A percentile compares a stretch with the other conserved stretches of the same genome.
Evolutionary conservation across 37 sponge, comb jelly and placozoan genomes (phyloP).

Genomic region (Theonella swinhoei): DNA sequence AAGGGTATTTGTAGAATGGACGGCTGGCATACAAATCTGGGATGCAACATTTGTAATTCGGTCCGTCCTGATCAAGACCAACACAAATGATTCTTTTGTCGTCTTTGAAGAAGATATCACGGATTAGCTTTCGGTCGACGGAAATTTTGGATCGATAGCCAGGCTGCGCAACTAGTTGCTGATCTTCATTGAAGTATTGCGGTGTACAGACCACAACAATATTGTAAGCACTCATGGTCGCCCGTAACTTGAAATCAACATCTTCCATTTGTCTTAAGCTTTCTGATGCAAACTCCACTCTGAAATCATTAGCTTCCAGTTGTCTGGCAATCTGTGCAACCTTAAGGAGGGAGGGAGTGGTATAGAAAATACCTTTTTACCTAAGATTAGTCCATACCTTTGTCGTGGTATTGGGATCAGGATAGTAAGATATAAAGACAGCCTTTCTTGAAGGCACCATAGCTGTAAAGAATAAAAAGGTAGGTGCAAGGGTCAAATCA

Average conservation of each 20-base stretch:
- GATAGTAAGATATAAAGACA: constrained; percentile 37
- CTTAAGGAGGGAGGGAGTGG: neutral
- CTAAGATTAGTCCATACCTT: too few species aligned
- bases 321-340: neutral
- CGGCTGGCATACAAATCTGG: neutral
- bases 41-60: neutral
- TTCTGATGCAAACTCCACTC: too few species aligned
- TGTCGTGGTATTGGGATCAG: constrained; percentile 9
- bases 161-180: neutral
- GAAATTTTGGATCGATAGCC: neutral
- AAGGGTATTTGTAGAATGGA: neutral
- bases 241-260: neutral
- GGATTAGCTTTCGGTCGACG: neutral
- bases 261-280: neutral
- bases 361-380: too few species aligned
- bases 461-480: too few species aligned
- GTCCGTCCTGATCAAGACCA: neutral
- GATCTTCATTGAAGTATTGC: neutral
- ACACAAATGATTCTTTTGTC: neutral
- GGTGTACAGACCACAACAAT: neutral
- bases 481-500: too few species aligned
- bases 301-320: too few species aligned
- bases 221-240: neutral
- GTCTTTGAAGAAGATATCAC: neutral
- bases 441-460: neutral